These are phyloP conservation scores for Hipparchia sbordonii DNA, from an alignment of 2,888 invertebrate genomes.

Conservation along the genomic window DNA sequence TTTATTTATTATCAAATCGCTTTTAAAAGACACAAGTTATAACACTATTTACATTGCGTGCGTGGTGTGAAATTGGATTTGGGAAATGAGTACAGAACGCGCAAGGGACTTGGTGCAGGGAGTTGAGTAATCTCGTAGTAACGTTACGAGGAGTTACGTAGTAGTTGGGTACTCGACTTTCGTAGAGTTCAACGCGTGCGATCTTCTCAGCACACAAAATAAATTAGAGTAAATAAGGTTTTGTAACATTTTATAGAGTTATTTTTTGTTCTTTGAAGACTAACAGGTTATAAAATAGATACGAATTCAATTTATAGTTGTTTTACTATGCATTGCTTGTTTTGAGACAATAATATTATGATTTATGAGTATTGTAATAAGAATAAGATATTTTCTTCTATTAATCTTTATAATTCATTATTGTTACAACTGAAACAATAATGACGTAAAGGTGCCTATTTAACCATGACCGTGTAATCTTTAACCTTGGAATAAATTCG, in stretches of 20 bases:
- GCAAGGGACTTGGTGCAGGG: constrained; percentile 11
- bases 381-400: too few species aligned
- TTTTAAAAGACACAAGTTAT: background rate
- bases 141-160: constrained; percentile 6
- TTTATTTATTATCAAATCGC: constrained; percentile 18
- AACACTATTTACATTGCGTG: background rate
- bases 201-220: constrained; percentile 33
- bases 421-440: too few species aligned
- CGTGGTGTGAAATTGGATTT: background rate
- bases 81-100: background rate
- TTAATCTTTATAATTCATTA: too few species aligned
- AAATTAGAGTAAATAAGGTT: background rate
- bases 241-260: background rate
- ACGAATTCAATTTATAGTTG: background rate
- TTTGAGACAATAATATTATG: background rate
- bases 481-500: too few species aligned
- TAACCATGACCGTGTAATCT: too few species aligned
- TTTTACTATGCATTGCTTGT: background rate
- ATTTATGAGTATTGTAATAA: too few species aligned
- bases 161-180: constrained; percentile 50
- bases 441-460: too few species aligned
- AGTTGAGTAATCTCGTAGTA: background rate
- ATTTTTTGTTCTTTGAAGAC: background rate
- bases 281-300: too few species aligned
- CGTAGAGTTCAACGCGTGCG: constrained; percentile 72